These are phyloP conservation scores for Ommatoiulus sabulosus DNA, from an alignment of 2,888 invertebrate genomes.

Conservation along the genomic window DNA sequence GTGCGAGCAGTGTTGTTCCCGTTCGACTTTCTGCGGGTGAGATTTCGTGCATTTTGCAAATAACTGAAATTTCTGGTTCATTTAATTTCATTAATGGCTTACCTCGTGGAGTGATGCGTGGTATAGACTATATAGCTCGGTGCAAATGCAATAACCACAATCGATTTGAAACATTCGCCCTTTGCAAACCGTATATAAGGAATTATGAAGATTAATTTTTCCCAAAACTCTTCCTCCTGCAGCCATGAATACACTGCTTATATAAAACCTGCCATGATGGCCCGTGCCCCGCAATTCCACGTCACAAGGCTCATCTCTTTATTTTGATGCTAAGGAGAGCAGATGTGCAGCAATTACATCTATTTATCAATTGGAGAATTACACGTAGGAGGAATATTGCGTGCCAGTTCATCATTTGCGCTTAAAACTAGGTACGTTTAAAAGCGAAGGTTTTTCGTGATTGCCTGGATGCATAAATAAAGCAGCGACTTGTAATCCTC, in stretches of 20 bases:
- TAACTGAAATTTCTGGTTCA: too few species aligned
- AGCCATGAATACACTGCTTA: neutral
- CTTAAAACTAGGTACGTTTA: neutral
- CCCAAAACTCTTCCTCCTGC: neutral
- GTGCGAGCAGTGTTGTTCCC: too few species aligned
- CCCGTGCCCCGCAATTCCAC: neutral
- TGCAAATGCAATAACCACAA: neutral
- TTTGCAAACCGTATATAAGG: neutral
- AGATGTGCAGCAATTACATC: neutral
- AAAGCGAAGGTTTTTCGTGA: neutral
- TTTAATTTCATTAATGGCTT: neutral
- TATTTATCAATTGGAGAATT: neutral
- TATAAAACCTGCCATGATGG: neutral
- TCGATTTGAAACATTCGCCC: neutral
- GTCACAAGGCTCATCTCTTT: neutral
- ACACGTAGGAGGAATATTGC: slow-evolving; percentile 1
- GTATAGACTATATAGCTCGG: too few species aligned
- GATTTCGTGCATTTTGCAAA: too few species aligned
- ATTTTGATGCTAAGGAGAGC: neutral
- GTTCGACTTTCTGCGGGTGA: too few species aligned
- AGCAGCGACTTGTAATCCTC: neutral
- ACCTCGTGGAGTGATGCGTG: neutral
- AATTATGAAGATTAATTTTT: neutral
- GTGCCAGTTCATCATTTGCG: slow-evolving; percentile 4
- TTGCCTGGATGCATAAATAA: neutral